Evolutionary conservation across 37 sponge, comb jelly and placozoan species (phyloP).

Genomic region (Haliclona indistincta): DNA sequence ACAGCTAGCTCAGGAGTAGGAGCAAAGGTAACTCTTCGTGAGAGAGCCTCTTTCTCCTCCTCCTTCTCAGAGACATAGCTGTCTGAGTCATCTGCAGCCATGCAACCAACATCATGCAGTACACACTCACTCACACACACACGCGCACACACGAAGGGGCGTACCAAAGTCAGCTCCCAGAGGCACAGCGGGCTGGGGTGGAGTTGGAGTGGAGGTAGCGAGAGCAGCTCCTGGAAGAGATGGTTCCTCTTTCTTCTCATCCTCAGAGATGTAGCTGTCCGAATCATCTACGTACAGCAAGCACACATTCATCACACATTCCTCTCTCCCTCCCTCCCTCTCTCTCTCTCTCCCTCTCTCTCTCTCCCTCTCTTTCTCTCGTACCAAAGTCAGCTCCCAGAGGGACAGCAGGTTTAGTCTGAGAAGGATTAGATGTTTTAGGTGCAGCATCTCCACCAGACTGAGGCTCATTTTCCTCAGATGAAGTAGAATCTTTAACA

Average conservation of each 20-base stretch:
- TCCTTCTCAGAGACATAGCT: slow-evolving; percentile 1
- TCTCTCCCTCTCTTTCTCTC: not conserved
- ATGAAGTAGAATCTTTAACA: not conserved
- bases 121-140: too few relatives aligned
- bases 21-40: too few relatives aligned
- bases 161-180: not conserved
- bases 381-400: slow-evolving; percentile 5
- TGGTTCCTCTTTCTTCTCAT: slow-evolving; percentile 5
- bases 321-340: not conserved
- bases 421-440: not conserved
- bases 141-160: too few relatives aligned
- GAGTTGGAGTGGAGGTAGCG: not conserved
- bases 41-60: not conserved
- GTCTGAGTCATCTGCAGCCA: not conserved
- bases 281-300: not conserved
- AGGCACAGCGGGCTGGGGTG: not conserved
- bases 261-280: not conserved
- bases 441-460: not conserved
- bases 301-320: not conserved
- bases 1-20: too few relatives aligned
- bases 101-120: too few relatives aligned
- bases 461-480: not conserved
- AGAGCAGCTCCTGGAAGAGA: not conserved
- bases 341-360: slow-evolving; percentile 2
- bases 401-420: not conserved